Evolutionary conservation across 2,888 invertebrate genomes (phyloP), one percentile per base, ranked within the genome.

Genomic region (Blastobasis lacticolella): DNA sequence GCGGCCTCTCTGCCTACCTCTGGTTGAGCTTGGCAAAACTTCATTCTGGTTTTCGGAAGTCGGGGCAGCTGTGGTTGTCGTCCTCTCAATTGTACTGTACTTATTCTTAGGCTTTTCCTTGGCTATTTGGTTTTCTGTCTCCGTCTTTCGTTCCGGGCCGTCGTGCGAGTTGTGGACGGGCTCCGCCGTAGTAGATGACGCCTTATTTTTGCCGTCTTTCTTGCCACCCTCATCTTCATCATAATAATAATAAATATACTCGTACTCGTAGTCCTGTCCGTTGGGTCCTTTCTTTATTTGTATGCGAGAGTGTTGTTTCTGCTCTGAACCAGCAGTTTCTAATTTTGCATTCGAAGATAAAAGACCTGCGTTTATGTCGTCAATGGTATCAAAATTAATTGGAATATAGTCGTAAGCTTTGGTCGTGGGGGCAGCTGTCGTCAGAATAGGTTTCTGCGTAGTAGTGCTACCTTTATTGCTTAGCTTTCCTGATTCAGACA

Each of bases 201-300:
- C 38, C 41, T 70, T 67, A 37, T 78, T 75, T 46, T 76, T 77
- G 5, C 60, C 61, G 45, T 78, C 77, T 55, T 88, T 89, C 57
- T 82, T 81, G 37, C 57, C 60, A n/a, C n/a, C n/a, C 48, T 91
- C 92, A 48, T 91, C 94, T 59, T 95, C 95, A 64, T 96, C 95
- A 64, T 95, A 94, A 66, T 96, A 96, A 71, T 96, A 96, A 70
- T 96, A 96, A 37, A 96, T 94, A 71, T 96, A 96, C 73, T 96
- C 96, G 69, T 96, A 96, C 75, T 96, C 96, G 69, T 96, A 96
- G 70, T 96, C 96, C 75, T 95, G 94, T 2, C 96, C 96, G 67
- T 96, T 95, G 1, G 95, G 95, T 9, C 95, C 96, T 70, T 95
- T 96, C 69, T 96, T 95, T 40, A 96, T 92, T 88, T 95, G 93